Evolutionary conservation across 1,140 invertebrate species (phyloP), one percentile per base, ranked within the genome.

Genomic region (Rhagoletis pomonella): DNA sequence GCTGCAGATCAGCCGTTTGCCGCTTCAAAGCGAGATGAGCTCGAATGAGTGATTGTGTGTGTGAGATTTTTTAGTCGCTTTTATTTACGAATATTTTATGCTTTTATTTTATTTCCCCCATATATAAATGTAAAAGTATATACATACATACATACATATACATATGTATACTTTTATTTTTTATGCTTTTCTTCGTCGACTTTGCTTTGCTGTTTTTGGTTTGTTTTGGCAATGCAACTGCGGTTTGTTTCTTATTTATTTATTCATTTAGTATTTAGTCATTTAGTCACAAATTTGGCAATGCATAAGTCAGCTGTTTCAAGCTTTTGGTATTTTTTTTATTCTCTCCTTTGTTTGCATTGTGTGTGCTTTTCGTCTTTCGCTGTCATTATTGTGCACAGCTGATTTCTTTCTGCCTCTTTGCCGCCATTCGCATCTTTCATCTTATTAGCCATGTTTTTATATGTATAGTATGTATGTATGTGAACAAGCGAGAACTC

Each of bases 351-450:
- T 42, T 12, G 29, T 19, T 9, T 67, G 65, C 10, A 12, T 42
- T 73, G 42, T 67, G 19, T 29, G 29, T 10, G 64, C 64, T 67
- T 29, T 67, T 84, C 19, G 6, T 42, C 2, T 7, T 59, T 47
- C 42, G 50, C 85, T 65, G 58, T 12, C 19, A 60, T 90, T 87
- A 90, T 89, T 89, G 87, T 86, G 89, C 89, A 90, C 91, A 91
- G 90, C 90, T 91, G 91, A 91, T 91, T 91, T 44, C 39, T 85
- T 4, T 42, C 12, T 67, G 58, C 77, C 39, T 9, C 29, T 84
- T 84, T 29, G 29, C 39, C 65, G 65, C 65, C 65, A 42, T 67
- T 67, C 65, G 65, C 65, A 42, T 29, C n/a, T 67, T 19, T 67
- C 39, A 9, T 3, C 65, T 9, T 3, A 4, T 47, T 39, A n/a